Base-by-base conservation (phyloP, 2,797 vertebrate species). In the Malacoctenus gilli region DNA sequence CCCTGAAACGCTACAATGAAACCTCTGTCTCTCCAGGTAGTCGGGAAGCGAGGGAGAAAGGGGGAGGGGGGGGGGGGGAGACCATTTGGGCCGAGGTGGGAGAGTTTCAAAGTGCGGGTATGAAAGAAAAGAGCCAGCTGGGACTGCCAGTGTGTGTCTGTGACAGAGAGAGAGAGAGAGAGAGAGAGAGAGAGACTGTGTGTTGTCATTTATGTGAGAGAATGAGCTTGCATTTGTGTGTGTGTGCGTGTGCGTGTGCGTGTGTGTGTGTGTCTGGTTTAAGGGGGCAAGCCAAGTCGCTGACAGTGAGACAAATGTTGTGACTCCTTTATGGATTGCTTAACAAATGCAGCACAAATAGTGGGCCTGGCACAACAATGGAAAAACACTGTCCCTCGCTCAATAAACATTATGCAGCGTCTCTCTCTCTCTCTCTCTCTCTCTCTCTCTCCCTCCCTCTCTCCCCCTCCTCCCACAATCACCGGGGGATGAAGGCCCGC, bases 11-110 rank as follows among this genome's bases (percentile, higher is more conserved):
- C 43, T 8, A 89, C 87, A 89, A 89, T 83, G 78, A 77, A 79
- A 73, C 74, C 83, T 85, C 87, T 89, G 88, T 88, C 70, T 70
- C 50, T 64, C 53, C 85, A 89, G 89, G 87, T 89, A 85, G 72
- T 8, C 56, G 56, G 54, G 7, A 62, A 23, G 44, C 2, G 18
- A 60, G 54, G 2, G 32, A 25, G 52, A 6, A 37, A 28, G 25
- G 30, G 15, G 10, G 58, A 21, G 48, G 42, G 72, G 56, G 61
- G 58, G 72, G 64, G 58, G 65, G 72, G 63, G 50, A 62, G 79
- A 73, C 60, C 80, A 79, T 83, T 85, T 80, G 77, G 80, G 70
- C 47, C 1, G 69, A 84, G 77, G 75, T 79, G 74, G 68, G 79
- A 86, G 66, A 75, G 60, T 83, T 79, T 85, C 53, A 82, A 83